Evolutionary conservation across 2,888 invertebrate genomes (phyloP).

Genomic region (Dilophus febrilis): DNA sequence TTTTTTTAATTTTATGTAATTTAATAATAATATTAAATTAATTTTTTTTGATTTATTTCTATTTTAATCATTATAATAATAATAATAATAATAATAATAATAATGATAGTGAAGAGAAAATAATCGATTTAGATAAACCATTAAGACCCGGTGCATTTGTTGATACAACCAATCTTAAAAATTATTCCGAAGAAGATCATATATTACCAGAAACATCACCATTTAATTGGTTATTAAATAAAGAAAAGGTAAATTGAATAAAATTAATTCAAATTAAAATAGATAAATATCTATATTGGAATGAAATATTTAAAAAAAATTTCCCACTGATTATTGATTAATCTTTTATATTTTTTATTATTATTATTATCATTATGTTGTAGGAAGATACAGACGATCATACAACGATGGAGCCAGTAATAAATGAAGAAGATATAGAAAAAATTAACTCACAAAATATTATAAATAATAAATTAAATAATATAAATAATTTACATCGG

Average conservation of each 20-base stretch:
- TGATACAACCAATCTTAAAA: constrained; percentile 42
- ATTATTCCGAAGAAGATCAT: constrained; percentile 36
- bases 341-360: no score
- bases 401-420: no score
- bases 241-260: constrained; percentile 12
- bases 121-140: constrained; percentile 51
- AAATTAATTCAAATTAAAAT: no score
- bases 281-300: constrained; percentile 15
- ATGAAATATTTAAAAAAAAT: constrained; percentile 12
- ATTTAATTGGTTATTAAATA: constrained; percentile 36
- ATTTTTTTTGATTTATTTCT: neutral
- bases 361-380: no score
- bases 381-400: no score
- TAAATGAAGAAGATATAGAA: constrained; percentile 9
- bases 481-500: constrained; percentile 2
- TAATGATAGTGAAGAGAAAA: constrained; percentile 40
- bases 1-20: neutral
- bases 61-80: neutral
- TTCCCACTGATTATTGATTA: neutral
- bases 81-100: no score
- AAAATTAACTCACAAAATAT: constrained; percentile 7
- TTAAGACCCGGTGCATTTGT: constrained; percentile 65
- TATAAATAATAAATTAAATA: constrained; percentile 5
- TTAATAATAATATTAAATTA: no score
- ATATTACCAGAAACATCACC: constrained; percentile 45